Conservation (phyloP, 2,113 vertebrate species). For the Gallinago undulata region DNA sequence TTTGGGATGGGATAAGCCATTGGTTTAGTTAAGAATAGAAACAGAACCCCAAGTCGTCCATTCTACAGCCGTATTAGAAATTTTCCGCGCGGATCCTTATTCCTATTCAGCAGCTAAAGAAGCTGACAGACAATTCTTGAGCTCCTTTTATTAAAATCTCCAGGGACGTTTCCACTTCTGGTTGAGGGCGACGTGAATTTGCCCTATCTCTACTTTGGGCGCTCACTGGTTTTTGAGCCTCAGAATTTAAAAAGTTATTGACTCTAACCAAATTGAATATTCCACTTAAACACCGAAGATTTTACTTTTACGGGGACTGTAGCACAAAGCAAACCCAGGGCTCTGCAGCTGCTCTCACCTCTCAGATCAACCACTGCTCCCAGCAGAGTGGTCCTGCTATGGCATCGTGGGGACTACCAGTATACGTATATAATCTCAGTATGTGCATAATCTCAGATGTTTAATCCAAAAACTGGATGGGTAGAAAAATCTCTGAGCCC, state of each 20-base stretch:
- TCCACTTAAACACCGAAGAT: not conserved
- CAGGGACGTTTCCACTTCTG: not conserved
- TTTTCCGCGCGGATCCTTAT: not conserved
- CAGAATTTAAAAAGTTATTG: not conserved
- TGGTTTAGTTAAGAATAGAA: not conserved
- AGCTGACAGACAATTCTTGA: not conserved
- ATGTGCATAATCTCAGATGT: not conserved
- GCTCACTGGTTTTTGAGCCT: not conserved
- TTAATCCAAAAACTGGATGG: not conserved
- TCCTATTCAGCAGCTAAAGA: not conserved
- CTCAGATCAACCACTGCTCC: not conserved
- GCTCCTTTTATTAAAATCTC: not conserved
- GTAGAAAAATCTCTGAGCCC: not conserved
- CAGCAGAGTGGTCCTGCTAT: rapidly evolving
- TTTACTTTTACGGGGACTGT: not conserved
- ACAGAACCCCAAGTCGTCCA: not conserved
- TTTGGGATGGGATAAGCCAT: not conserved
- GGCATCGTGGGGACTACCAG: not conserved
- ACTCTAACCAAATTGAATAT: not conserved
- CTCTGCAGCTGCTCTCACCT: not conserved
- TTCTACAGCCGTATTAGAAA: not conserved
- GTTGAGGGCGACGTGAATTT: not conserved
- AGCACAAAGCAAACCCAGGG: not conserved
- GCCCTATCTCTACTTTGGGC: not conserved
- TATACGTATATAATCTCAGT: not conserved